phyloP scores from a whole-genome alignment of 2,113 vertebrate genomes.

The Entelurus aequoreus region DNA sequence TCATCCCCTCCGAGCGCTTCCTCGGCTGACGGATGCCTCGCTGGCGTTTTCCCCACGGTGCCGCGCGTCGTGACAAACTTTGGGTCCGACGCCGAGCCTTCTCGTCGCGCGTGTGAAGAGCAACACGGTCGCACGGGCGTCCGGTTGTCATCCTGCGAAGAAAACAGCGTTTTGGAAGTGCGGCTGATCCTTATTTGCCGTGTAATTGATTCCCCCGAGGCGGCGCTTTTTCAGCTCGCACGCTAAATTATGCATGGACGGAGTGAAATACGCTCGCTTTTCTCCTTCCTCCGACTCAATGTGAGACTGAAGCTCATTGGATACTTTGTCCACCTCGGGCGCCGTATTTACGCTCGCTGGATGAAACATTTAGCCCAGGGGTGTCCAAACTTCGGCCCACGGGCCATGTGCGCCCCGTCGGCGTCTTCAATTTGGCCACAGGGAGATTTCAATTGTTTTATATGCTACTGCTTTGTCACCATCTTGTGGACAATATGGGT shows the following conservation, averaged over 20 bases:
- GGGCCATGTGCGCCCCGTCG: too few species aligned
- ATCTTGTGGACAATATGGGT: too few species aligned
- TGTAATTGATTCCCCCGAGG: slow-evolving; percentile 9
- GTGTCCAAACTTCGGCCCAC: too few species aligned
- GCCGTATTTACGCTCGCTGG: neutral
- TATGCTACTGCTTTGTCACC: too few species aligned
- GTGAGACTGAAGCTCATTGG: slow-evolving; percentile 15
- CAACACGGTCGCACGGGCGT: too few species aligned
- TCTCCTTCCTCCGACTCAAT: too few species aligned
- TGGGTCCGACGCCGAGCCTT: too few species aligned
- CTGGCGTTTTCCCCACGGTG: slow-evolving; percentile 25
- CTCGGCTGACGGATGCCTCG: slow-evolving; percentile 40
- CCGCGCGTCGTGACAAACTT: slow-evolving; percentile 28
- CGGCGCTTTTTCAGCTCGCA: neutral
- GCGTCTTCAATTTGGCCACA: too few species aligned
- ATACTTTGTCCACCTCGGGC: slow-evolving; percentile 23
- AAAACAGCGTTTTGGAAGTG: neutral
- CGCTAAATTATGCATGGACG: slow-evolving; percentile 25
- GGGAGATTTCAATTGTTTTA: too few species aligned
- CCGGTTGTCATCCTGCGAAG: too few species aligned
- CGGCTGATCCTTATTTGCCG: neutral
- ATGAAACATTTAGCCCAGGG: too few species aligned
- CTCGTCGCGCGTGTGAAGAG: too few species aligned
- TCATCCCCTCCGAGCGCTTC: slow-evolving; percentile 26
- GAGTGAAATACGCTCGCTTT: slow-evolving; percentile 7